A percentile compares a stretch with the other conserved stretches of the same genome.
These are phyloP conservation scores for Lycia hirtaria DNA, from an alignment of 2,888 invertebrate genomes.

Conservation along the genomic window DNA sequence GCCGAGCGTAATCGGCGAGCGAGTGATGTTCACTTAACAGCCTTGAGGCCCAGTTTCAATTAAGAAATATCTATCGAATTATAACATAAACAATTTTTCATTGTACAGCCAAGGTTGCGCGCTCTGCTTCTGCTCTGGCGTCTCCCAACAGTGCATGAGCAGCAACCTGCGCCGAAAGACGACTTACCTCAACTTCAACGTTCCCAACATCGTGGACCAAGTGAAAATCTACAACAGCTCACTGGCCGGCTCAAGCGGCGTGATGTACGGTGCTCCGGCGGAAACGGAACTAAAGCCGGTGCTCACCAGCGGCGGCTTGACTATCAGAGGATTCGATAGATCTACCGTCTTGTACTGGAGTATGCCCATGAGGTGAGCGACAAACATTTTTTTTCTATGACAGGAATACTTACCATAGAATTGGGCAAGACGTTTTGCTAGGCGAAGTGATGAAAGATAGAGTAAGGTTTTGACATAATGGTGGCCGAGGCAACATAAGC, in stretches of 20 bases:
- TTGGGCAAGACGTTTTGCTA: no score
- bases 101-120: conserved; percentile 92
- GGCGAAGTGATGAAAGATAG: no score
- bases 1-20: no score
- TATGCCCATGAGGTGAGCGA: conserved; percentile 87
- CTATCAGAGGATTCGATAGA: conserved; percentile 81
- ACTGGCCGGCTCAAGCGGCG: conserved; percentile 51
- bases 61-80: no score
- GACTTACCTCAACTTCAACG: conserved; percentile 65
- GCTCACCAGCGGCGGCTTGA: conserved; percentile 86
- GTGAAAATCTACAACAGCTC: conserved; percentile 68
- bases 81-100: background rate
- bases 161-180: conserved; percentile 90
- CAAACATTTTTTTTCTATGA: background rate
- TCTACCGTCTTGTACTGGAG: conserved; percentile 93
- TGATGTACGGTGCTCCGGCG: conserved; percentile 65
- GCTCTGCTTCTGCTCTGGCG: conserved; percentile 97
- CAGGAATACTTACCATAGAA: no score
- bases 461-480: no score
- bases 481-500: no score
- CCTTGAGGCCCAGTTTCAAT: no score
- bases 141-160: conserved; percentile 92
- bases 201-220: conserved; percentile 66
- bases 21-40: no score
- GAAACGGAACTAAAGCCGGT: conserved; percentile 70